These are phyloP conservation scores for Helobdella robusta DNA, from an alignment of 2,888 invertebrate genomes.

Conservation along the genomic window DNA sequence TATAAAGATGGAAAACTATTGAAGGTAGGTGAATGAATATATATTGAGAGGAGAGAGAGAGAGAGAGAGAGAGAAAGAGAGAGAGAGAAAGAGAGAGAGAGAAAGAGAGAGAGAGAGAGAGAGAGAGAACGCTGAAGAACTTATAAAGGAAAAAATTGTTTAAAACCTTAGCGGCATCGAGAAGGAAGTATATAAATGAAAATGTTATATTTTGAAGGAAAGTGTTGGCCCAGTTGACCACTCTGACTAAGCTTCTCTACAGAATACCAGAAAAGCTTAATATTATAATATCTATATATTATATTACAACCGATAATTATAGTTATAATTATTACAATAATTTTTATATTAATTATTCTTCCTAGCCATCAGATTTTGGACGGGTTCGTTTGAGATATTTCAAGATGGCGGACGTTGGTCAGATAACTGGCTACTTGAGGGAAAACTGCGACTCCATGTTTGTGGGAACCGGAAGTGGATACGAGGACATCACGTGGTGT, in stretches of 20 bases:
- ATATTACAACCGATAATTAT: too few species aligned
- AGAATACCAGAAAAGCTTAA: too few species aligned
- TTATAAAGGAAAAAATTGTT: too few species aligned
- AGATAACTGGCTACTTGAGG: background rate
- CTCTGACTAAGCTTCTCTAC: too few species aligned
- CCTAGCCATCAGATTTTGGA: background rate
- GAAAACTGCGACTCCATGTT: constrained; percentile 15
- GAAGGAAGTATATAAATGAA: too few species aligned
- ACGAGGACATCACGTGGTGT: constrained; percentile 12
- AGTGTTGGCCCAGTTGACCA: too few species aligned
- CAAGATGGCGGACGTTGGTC: background rate
- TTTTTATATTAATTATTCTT: background rate
- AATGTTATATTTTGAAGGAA: too few species aligned
- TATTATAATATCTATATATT: too few species aligned
- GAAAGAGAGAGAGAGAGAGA: constrained; percentile 29
- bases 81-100: constrained; percentile 26
- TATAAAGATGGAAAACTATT: background rate
- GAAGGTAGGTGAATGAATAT: background rate
- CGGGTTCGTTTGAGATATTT: background rate
- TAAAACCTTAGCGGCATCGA: too few species aligned
- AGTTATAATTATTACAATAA: too few species aligned
- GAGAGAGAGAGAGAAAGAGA: constrained; percentile 28
- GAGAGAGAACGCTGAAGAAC: constrained; percentile 21
- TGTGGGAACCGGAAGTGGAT: too few species aligned
- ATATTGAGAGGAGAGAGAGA: constrained; percentile 23